A percentile compares a stretch with the other conserved stretches of the same genome.
Conservation (phyloP, 2,888 invertebrate genomes). For the Drosophila neutralis region DNA sequence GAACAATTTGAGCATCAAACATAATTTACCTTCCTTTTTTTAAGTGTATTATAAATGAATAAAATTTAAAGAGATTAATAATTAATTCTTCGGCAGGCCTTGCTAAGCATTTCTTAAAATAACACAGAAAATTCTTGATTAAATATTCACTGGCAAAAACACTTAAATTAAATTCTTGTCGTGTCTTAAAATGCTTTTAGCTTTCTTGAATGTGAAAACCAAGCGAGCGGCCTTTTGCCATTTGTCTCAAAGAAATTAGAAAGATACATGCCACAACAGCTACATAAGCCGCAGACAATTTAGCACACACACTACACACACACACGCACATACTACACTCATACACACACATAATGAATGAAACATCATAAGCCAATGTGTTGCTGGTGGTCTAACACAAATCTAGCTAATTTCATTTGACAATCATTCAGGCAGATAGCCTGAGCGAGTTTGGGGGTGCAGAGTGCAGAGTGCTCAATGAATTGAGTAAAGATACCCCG, state of each 20-base stretch:
- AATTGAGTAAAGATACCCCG: conserved; percentile 8
- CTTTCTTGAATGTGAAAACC: conserved; percentile 25
- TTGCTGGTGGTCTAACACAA: conserved; percentile 47
- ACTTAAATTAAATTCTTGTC: neutral
- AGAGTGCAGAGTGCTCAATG: neutral
- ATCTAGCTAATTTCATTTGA: conserved; percentile 76
- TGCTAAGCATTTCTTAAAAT: neutral
- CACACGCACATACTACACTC: no score
- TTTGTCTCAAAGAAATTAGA: conserved; percentile 45
- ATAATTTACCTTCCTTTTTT: neutral
- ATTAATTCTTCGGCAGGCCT: neutral
- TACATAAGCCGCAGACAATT: conserved; percentile 57
- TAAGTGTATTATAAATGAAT: neutral
- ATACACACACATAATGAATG: conserved; percentile 20
- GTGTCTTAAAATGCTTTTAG: neutral
- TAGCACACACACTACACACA: conserved; percentile 6
- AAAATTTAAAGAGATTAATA: neutral
- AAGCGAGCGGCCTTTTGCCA: conserved; percentile 44
- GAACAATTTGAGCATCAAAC: neutral
- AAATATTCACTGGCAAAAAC: neutral
- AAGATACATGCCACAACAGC: conserved; percentile 24
- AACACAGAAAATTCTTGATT: neutral
- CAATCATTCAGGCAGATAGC: conserved; percentile 58
- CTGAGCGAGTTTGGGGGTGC: conserved; percentile 3
- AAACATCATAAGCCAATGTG: conserved; percentile 52